Conservation (phyloP, 1,140 invertebrate species). For the Gryon sp. region DNA sequence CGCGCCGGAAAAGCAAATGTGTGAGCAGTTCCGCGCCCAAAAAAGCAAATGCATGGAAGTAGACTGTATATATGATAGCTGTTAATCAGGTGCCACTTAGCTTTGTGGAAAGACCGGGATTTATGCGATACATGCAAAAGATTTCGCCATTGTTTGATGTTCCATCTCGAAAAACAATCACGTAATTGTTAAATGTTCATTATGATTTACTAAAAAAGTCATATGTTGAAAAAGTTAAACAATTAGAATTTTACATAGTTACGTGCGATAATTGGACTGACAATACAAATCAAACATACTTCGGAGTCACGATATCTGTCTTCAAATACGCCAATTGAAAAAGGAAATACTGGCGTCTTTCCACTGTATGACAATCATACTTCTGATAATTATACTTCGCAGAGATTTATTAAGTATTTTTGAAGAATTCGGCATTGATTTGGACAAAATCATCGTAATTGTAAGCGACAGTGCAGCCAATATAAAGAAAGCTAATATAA, state of each 20-base stretch:
- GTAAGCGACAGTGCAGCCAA: slow-evolving; percentile 5
- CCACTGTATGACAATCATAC: no score
- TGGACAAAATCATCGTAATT: neutral
- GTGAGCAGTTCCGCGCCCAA: no score
- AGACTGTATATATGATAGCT: slow-evolving; percentile 70
- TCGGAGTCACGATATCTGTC: slow-evolving; percentile 47
- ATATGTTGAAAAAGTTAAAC: slow-evolving; percentile 61
- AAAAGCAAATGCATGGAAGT: no score
- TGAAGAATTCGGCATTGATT: neutral
- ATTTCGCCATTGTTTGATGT: neutral
- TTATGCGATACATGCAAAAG: slow-evolving; percentile 61
- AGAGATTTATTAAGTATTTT: neutral
- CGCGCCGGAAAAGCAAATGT: no score
- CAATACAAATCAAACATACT: slow-evolving; percentile 39
- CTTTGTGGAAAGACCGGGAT: slow-evolving; percentile 67
- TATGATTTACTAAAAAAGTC: slow-evolving; percentile 28
- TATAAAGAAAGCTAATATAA: slow-evolving; percentile 7
- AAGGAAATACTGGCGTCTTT: neutral
- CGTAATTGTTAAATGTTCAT: slow-evolving; percentile 1
- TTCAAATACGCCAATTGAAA: slow-evolving; percentile 3
- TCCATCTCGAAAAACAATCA: slow-evolving; percentile 7
- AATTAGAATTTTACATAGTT: slow-evolving; percentile 53
- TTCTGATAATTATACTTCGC: no score
- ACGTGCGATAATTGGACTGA: slow-evolving; percentile 50
- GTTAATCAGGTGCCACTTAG: slow-evolving; percentile 64